These are phyloP conservation scores for Ectemnius continuus DNA, from an alignment of 2,888 invertebrate genomes.

Conservation along the genomic window DNA sequence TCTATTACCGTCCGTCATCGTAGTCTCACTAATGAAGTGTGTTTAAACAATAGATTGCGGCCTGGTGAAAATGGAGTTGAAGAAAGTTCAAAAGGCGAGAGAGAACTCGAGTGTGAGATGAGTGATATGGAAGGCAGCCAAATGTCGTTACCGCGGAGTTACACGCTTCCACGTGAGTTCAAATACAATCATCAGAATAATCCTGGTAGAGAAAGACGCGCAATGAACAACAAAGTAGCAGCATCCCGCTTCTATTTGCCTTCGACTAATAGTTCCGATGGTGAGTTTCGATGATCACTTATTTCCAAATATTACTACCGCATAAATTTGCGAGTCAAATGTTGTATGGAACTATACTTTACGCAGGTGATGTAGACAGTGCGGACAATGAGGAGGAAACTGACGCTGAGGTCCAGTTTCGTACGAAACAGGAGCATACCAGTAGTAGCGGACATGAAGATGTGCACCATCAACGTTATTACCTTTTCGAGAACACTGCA, in stretches of 20 bases:
- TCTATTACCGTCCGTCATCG: too few relatives aligned
- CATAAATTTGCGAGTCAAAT: not conserved
- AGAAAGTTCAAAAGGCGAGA: constrained; percentile 66
- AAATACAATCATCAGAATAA: constrained; percentile 81
- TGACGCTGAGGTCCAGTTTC: constrained; percentile 71
- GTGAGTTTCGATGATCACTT: constrained; percentile 75
- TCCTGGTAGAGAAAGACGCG: constrained; percentile 79
- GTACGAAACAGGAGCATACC: constrained; percentile 59
- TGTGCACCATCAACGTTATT: constrained; percentile 50
- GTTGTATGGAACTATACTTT: constrained; percentile 28
- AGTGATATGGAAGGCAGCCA: constrained; percentile 79
- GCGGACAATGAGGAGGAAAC: constrained; percentile 84
- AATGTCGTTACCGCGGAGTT: constrained; percentile 90
- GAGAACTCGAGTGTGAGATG: constrained; percentile 70
- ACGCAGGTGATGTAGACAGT: constrained; percentile 88
- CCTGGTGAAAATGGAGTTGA: constrained; percentile 57
- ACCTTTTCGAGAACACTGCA: constrained; percentile 61
- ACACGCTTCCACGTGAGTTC: constrained; percentile 91
- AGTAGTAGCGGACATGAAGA: constrained; percentile 47
- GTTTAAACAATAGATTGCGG: constrained; percentile 48
- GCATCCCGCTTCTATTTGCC: constrained; percentile 82
- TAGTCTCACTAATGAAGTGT: too few relatives aligned
- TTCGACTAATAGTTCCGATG: constrained; percentile 92
- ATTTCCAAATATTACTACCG: not conserved
- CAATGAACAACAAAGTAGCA: constrained; percentile 80